phyloP scores from a whole-genome alignment of 2,113 vertebrate genomes.

The Aegypius monachus region DNA sequence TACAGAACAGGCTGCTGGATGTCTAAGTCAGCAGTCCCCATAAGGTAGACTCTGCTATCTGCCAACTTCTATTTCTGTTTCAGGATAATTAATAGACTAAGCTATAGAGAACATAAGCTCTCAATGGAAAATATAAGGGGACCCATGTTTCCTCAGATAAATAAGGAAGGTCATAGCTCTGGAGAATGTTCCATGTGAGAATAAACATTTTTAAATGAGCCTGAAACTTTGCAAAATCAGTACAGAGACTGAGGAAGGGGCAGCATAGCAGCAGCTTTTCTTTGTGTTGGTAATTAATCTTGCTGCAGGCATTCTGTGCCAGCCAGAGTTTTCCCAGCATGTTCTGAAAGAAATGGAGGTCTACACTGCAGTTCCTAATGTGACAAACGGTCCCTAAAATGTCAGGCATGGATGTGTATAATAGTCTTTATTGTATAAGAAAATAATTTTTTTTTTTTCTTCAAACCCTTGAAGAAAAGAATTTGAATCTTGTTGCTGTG shows the following conservation, averaged over 20 bases:
- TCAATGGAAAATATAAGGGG: background rate
- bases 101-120: background rate
- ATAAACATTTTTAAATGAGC: background rate
- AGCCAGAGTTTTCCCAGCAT: background rate
- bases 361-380: background rate
- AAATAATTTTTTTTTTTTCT: background rate
- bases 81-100: background rate
- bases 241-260: background rate
- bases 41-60: background rate
- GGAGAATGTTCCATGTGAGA: background rate
- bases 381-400: background rate
- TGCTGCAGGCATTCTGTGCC: background rate
- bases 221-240: background rate
- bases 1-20: background rate
- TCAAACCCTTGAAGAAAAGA: background rate
- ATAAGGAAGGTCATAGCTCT: background rate
- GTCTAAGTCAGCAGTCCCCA: background rate
- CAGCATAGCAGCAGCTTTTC: background rate
- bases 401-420: accelerated
- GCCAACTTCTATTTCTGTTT: background rate
- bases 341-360: background rate
- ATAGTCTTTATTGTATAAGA: background rate
- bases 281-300: background rate
- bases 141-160: background rate
- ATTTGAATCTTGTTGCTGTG: background rate